Conservation (phyloP, 2,113 vertebrate genomes). For the Dendrocopos noguchii region DNA sequence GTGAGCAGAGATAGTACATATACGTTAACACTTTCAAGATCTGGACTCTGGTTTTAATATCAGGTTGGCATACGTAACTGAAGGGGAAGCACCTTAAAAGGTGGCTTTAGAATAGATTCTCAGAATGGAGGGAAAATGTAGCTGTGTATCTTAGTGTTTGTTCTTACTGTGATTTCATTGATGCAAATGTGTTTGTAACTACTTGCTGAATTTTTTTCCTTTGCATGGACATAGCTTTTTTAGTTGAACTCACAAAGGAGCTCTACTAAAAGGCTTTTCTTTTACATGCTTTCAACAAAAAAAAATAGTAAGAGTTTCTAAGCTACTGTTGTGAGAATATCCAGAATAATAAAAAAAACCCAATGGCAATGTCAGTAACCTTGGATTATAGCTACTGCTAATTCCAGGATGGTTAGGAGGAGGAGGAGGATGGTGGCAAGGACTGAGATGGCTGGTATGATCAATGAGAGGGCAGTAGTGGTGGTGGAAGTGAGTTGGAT, state of each 20-base stretch:
- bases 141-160: rapidly evolving
- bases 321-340: neutral
- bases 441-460: neutral
- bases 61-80: neutral
- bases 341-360: neutral
- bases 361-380: neutral
- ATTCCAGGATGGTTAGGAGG: neutral
- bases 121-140: neutral
- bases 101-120: no score
- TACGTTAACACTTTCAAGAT: neutral
- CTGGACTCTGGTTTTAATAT: neutral
- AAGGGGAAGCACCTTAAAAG: neutral
- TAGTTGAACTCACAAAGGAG: neutral
- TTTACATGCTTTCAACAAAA: neutral
- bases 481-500: neutral
- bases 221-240: neutral
- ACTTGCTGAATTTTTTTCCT: neutral
- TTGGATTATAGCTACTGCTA: neutral
- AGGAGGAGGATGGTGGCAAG: neutral
- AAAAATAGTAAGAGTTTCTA: neutral
- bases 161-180: neutral
- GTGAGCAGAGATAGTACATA: neutral
- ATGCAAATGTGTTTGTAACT: neutral
- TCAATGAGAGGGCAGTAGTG: neutral
- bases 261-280: neutral